Percentiles rank a stretch among this genome's conserved stretches.
phyloP scores from a whole-genome alignment of 1,140 invertebrate genomes.

The Subanguina moxae region DNA sequence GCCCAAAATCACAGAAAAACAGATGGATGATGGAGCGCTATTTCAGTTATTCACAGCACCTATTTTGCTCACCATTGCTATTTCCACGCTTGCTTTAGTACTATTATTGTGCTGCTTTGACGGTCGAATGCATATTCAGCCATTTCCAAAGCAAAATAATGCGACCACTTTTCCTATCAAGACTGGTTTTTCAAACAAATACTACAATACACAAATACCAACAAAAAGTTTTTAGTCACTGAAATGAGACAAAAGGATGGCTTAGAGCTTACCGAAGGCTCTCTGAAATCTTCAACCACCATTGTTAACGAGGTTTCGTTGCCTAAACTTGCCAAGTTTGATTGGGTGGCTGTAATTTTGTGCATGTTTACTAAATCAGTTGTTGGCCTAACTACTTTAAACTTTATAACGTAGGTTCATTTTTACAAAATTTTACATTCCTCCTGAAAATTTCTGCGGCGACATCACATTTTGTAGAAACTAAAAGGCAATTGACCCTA shows the following conservation, averaged over 20 bases:
- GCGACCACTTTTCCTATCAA: background rate
- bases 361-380: conserved; percentile 36
- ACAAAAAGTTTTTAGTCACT: background rate
- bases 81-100: conserved; percentile 4
- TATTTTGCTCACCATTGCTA: conserved; percentile 4
- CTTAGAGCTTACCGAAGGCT: background rate
- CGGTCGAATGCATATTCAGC: conserved; percentile 8
- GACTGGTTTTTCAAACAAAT: background rate
- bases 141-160: background rate
- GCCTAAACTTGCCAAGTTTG: conserved; percentile 20
- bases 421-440: too few species aligned
- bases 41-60: conserved; percentile 5
- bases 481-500: too few species aligned
- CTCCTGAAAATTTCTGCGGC: too few species aligned
- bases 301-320: background rate
- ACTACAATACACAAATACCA: background rate
- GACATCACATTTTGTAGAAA: too few species aligned
- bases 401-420: conserved; percentile 33
- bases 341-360: conserved; percentile 40
- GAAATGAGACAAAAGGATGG: background rate
- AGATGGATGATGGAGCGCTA: too few species aligned
- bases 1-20: too few species aligned
- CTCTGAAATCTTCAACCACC: background rate
- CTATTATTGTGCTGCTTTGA: conserved; percentile 7
- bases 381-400: conserved; percentile 33